These are phyloP conservation scores for Corydoras maculifer DNA, from an alignment of 2,113 vertebrate genomes.

Conservation along the genomic window DNA sequence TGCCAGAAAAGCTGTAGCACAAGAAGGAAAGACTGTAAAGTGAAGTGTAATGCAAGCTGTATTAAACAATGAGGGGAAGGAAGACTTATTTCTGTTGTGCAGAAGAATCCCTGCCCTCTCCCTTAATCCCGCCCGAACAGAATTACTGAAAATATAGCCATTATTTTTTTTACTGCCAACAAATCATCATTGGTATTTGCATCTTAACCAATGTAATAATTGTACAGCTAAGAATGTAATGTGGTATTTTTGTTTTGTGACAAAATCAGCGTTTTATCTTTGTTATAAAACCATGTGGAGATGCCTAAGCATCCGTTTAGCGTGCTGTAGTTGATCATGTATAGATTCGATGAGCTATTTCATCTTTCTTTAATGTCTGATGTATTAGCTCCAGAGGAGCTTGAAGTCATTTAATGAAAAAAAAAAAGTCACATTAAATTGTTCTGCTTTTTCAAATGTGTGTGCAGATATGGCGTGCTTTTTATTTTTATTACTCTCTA, in stretches of 20 bases:
- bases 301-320: not conserved
- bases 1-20: too few species aligned
- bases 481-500: not conserved
- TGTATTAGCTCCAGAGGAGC: not conserved
- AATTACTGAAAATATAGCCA: too few species aligned
- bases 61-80: too few species aligned
- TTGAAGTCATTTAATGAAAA: not conserved
- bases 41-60: too few species aligned
- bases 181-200: not conserved
- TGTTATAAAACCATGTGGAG: constrained; percentile 5
- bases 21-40: too few species aligned
- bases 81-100: too few species aligned
- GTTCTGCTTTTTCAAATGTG: not conserved
- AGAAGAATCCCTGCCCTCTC: too few species aligned
- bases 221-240: not conserved
- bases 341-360: not conserved
- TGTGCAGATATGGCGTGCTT: not conserved
- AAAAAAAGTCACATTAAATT: not conserved
- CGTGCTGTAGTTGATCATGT: not conserved
- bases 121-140: too few species aligned
- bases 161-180: too few species aligned
- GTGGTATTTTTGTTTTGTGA: not conserved
- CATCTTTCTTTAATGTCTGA: not conserved
- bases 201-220: not conserved
- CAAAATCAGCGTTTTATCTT: not conserved